A percentile compares a stretch with the other conserved stretches of the same genome.
These are phyloP conservation scores for Gallinago jamesoni DNA, from an alignment of 2,113 vertebrate species.

Conservation along the genomic window DNA sequence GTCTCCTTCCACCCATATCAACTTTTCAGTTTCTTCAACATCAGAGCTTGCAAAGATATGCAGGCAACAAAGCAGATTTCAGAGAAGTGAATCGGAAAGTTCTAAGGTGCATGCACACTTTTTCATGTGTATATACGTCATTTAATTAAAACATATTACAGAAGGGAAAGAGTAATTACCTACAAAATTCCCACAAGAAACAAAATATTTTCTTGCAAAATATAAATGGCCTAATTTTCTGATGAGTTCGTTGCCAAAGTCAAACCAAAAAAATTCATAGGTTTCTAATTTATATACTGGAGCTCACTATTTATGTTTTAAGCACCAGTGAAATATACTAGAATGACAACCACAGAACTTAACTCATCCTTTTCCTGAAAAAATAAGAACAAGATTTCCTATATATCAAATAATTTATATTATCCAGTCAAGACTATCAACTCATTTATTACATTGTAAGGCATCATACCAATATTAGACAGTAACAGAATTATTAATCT, in stretches of 20 bases:
- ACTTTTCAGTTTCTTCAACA: neutral
- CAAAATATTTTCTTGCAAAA: neutral
- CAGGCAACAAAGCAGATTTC: neutral
- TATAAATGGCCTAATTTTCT: neutral
- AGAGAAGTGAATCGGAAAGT: neutral
- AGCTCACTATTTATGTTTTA: neutral
- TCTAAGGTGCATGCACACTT: neutral
- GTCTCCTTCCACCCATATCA: neutral
- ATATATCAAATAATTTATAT: neutral
- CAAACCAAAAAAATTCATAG: neutral
- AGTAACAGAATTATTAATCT: neutral
- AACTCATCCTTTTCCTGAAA: neutral
- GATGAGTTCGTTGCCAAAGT: neutral
- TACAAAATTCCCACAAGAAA: neutral
- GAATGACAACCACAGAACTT: neutral
- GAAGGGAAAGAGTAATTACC: neutral
- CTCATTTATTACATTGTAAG: neutral
- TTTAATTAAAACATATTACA: neutral
- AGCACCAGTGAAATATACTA: neutral
- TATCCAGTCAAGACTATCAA: neutral
- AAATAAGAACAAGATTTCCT: neutral
- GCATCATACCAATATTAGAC: neutral
- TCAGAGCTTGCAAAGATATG: neutral
- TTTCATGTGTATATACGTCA: neutral
- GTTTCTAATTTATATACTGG: neutral